A percentile compares a stretch with the other conserved stretches of the same genome.
Conservation (phyloP, 2,797 vertebrate genomes). For the Florisuga fusca region DNA sequence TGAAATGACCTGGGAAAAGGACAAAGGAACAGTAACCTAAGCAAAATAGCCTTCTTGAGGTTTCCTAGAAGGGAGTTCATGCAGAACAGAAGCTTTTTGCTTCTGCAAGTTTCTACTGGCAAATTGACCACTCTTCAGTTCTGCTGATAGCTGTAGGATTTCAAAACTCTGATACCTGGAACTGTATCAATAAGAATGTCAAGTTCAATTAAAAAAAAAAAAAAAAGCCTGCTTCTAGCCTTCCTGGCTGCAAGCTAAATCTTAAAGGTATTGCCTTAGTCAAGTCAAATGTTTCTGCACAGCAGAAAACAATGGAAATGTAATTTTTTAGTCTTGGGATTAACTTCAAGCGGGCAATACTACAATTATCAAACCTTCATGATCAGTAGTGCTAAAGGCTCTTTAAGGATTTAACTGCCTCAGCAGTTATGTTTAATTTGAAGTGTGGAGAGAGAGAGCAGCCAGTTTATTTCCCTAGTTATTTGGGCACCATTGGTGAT, state of each 20-base stretch:
- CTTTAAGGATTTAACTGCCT: conserved; percentile 20
- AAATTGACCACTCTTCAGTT: conserved; percentile 34
- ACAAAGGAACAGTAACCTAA: neutral
- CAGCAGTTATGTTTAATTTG: conserved; percentile 18
- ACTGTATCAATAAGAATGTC: neutral
- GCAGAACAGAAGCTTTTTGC: neutral
- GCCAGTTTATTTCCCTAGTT: conserved; percentile 37
- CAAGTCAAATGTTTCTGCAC: neutral
- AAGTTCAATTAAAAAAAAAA: neutral
- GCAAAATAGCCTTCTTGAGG: neutral
- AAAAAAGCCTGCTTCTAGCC: neutral
- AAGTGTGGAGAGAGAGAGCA: conserved; percentile 16
- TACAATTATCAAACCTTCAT: neutral
- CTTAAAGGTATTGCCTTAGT: neutral
- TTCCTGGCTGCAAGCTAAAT: neutral
- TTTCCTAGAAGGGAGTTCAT: neutral
- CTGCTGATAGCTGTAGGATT: neutral
- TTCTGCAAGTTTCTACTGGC: neutral
- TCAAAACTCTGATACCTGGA: conserved; percentile 4
- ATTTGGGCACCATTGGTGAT: conserved; percentile 42
- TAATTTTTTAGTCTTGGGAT: neutral
- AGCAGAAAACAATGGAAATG: neutral
- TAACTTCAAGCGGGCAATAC: neutral
- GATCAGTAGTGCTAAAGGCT: neutral
- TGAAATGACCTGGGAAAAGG: conserved; percentile 9